A percentile compares a stretch with the other conserved stretches of the same genome.
phyloP scores from a whole-genome alignment of 2,888 invertebrate genomes.

The Heliconius sara region DNA sequence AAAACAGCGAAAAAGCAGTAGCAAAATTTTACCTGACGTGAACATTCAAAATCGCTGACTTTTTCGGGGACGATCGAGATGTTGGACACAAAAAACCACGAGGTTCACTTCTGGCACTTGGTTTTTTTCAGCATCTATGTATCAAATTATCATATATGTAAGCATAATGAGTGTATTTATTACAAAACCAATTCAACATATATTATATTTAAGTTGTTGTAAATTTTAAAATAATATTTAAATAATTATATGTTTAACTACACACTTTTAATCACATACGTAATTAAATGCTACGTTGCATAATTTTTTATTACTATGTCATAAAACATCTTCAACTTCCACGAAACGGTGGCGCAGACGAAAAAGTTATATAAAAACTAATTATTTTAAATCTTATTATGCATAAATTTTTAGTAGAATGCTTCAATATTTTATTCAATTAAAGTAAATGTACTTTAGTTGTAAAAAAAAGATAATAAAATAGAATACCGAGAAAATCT shows the following conservation, averaged over 20 bases:
- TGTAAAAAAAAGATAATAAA: too few species aligned
- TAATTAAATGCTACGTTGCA: slow-evolving; percentile 9
- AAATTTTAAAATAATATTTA: not conserved
- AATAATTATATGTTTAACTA: not conserved
- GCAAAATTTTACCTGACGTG: too few species aligned
- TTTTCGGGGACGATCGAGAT: too few species aligned
- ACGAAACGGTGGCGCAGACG: not conserved
- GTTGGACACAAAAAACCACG: too few species aligned
- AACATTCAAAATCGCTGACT: too few species aligned
- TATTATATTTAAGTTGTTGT: not conserved
- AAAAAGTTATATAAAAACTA: slow-evolving; percentile 6
- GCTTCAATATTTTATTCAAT: not conserved
- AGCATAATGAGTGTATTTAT: not conserved
- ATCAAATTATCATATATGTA: not conserved
- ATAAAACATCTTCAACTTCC: slow-evolving; percentile 14
- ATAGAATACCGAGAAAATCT: not conserved
- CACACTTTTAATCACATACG: slow-evolving; percentile 4
- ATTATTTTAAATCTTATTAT: not conserved
- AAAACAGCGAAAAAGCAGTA: too few species aligned
- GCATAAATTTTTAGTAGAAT: not conserved
- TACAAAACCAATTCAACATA: not conserved
- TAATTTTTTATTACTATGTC: slow-evolving; percentile 19
- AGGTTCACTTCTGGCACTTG: too few species aligned
- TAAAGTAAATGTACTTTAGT: too few species aligned
- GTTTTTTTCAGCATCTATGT: too few species aligned